Conservation (phyloP, 2,113 vertebrate species). For the Paracanthobrama guichenoti region DNA sequence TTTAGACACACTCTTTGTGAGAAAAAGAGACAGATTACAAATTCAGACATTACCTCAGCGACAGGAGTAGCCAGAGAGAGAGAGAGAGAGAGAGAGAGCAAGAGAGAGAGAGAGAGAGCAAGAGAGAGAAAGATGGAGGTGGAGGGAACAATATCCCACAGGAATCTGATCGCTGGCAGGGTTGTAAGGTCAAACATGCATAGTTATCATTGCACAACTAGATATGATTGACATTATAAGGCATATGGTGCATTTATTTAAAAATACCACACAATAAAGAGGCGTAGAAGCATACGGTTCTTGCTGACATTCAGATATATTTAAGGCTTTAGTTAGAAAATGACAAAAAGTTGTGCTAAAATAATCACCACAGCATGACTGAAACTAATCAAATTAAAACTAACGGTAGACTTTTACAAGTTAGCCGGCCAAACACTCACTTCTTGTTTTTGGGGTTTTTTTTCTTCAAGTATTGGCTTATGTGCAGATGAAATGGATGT, state of each 20-base stretch:
- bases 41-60: conserved; percentile 62
- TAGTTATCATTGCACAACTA: background rate
- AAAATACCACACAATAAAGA: conserved; percentile 7
- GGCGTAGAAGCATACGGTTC: background rate
- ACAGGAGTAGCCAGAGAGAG: conserved; percentile 7
- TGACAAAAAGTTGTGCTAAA: background rate
- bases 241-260: background rate
- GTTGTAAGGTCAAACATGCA: background rate
- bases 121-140: conserved; percentile 17
- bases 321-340: background rate
- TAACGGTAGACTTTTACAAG: background rate
- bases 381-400: background rate
- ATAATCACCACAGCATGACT: background rate
- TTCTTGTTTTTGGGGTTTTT: background rate
- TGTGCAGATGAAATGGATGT: background rate
- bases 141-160: conserved; percentile 31
- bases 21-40: conserved; percentile 55
- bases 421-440: background rate
- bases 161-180: background rate
- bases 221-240: conserved; percentile 3
- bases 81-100: conserved; percentile 18
- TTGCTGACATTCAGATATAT: background rate
- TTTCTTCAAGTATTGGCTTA: background rate
- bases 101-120: conserved; percentile 2
- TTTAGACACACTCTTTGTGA: conserved; percentile 43